These are phyloP conservation scores for Idris sp. DNA, from an alignment of 1,140 invertebrate genomes.

Conservation along the genomic window DNA sequence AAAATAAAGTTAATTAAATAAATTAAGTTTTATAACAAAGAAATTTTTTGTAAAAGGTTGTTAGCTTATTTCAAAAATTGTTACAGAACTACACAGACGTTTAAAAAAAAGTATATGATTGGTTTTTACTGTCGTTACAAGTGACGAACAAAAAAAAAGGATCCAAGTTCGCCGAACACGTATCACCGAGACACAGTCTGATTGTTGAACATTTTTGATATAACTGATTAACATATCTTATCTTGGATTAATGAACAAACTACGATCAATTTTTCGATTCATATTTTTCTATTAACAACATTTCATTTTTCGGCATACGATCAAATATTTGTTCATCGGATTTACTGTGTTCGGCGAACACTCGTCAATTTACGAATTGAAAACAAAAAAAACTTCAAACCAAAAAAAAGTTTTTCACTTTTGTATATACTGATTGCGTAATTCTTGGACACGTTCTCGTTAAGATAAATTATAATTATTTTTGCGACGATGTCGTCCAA, in stretches of 20 bases:
- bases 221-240: conserved; percentile 4
- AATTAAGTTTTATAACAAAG: too few species aligned
- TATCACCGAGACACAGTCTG: background rate
- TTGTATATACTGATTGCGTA: conserved; percentile 32
- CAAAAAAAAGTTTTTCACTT: conserved; percentile 52
- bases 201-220: conserved; percentile 15
- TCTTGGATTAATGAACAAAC: conserved; percentile 2
- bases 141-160: conserved; percentile 3
- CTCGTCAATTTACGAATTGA: conserved; percentile 26
- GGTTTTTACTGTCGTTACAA: conserved; percentile 15
- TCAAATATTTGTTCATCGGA: conserved; percentile 12
- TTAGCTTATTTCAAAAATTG: too few species aligned
- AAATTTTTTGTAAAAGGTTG: too few species aligned
- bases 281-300: conserved; percentile 14
- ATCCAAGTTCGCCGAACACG: conserved; percentile 15
- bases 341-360: conserved; percentile 20
- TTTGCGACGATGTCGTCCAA: background rate
- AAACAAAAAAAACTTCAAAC: too few species aligned
- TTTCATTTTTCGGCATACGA: conserved; percentile 4
- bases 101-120: too few species aligned
- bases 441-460: conserved; percentile 3
- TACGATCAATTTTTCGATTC: conserved; percentile 7
- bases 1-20: too few species aligned
- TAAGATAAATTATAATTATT: conserved; percentile 9
- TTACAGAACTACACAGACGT: too few species aligned